These are phyloP conservation scores for Cryptotis parvus DNA, from an alignment of 2,113 vertebrate genomes.

Conservation along the genomic window DNA sequence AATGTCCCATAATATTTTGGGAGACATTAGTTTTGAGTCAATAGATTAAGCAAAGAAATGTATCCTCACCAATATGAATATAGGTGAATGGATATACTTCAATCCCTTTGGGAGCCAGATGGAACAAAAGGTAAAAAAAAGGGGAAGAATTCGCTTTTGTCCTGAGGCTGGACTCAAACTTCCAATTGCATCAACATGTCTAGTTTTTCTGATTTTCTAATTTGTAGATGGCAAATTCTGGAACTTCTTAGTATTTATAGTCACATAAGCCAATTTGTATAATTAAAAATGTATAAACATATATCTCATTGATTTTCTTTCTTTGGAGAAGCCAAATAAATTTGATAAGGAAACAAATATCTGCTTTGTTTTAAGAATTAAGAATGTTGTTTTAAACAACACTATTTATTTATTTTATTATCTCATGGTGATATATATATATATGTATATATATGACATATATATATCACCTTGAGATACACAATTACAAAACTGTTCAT, in stretches of 20 bases:
- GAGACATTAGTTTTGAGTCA: neutral
- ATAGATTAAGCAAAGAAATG: neutral
- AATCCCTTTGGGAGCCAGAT: neutral
- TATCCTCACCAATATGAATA: neutral
- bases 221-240: neutral
- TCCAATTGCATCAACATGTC: neutral
- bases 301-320: neutral
- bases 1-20: neutral
- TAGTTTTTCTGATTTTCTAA: neutral
- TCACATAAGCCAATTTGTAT: neutral
- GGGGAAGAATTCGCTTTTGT: neutral
- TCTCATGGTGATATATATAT: no score
- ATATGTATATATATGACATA: no score
- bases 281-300: neutral
- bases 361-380: neutral
- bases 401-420: no score
- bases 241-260: neutral
- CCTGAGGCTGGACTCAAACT: neutral
- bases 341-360: neutral
- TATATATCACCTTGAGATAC: no score
- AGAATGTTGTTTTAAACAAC: neutral
- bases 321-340: neutral
- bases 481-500: no score
- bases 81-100: neutral
- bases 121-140: neutral